Evolutionary conservation across 2,797 vertebrate species (phyloP), one percentile per base, ranked within the genome.

Genomic region (Lutjanus argentimaculatus): DNA sequence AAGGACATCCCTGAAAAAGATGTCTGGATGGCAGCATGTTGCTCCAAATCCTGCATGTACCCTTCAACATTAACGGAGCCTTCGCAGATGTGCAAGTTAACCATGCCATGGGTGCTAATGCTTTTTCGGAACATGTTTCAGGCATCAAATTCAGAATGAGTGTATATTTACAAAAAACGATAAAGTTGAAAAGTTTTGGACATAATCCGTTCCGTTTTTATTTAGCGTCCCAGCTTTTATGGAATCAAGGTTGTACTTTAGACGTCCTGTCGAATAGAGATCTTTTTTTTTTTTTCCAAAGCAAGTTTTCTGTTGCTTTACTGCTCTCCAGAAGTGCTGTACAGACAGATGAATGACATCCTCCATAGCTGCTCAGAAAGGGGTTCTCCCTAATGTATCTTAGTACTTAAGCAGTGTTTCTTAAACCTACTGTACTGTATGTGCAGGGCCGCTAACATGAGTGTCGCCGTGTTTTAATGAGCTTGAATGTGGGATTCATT

Each of bases 311-410:
- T 36, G 43, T 89, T 86, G 83, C 73, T 89, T 90, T 79, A 59
- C 66, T 73, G 84, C 76, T 91, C 71, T 91, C 81, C 87, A 71
- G 84, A 91, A 91, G 90, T 90, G 90, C 91, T 93, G 91, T 91
- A 91, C 89, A 94, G 93, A 91, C 91, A 88, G 79, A 92, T 89
- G 87, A 93, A 92, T 91, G 89, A 92, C 85, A 86, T 75, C 85
- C 86, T 86, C 76, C 77, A 85, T 85, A 89, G 91, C 91, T 92
- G 87, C 91, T 92, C 92, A 89, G 76, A 86, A 73, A 56, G 84
- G 30, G 86, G 77, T 9, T 84, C 86, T 78, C 86, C 88, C 79
- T 75, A 42, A 82, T 83, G 80, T 88, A 90, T 91, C 90, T 93
- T 92, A 92, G 90, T 93, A 90, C 84, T 79, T 63, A 68, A 79